Evolutionary conservation across 2,113 vertebrate genomes (phyloP), one percentile per base, ranked within the genome.

Genomic region (Pseudorectes ferrugineus): DNA sequence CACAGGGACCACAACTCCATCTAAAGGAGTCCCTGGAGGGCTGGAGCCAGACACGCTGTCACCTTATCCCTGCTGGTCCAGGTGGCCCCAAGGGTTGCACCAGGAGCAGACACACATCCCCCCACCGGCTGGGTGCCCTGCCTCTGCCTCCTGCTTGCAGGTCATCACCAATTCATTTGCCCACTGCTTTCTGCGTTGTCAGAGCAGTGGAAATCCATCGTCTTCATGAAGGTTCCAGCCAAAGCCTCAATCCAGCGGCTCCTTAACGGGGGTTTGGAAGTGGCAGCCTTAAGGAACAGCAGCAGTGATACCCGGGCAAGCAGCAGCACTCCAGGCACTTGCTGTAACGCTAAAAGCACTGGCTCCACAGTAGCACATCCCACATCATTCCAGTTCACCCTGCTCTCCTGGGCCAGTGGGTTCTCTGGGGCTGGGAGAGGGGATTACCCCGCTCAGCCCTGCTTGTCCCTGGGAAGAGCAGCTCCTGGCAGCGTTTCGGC

Each of bases 401-500:
- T 4, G 0, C 67, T 82, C 31, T 20, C 17, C 58, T 8, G 35
- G 75, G 51, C 5, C 0, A 0, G 1, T 13, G 79, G 11, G 10
- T 12, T 63, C 52, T 51, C 20, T 7, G 3, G 23, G 28, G 18
- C 17, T 48, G 51, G 36, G 31, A 14, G 31, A 25, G 20, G 35
- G 35, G 35, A 66, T 52, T 26, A 36, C 35, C 28, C 40, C 13
- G 21, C 51, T 72, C 71, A 67, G 33, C 43, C 57, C 40, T 12
- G 12, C 11, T 1, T 5, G 29, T 29, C 35, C 35, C 23, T 0
- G 23, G 20, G 55, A 23, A 84, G 3, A 29, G 21, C 36, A 14
- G 35, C 38, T 89, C 74, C 55, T 0, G 0, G 26, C 42, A 33
- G 8, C 1, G 2, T 49, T 62, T 10, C 0, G 1, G 35, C 74